Base-by-base conservation (phyloP, 1,140 invertebrate genomes). In the Anastrepha ludens region DNA sequence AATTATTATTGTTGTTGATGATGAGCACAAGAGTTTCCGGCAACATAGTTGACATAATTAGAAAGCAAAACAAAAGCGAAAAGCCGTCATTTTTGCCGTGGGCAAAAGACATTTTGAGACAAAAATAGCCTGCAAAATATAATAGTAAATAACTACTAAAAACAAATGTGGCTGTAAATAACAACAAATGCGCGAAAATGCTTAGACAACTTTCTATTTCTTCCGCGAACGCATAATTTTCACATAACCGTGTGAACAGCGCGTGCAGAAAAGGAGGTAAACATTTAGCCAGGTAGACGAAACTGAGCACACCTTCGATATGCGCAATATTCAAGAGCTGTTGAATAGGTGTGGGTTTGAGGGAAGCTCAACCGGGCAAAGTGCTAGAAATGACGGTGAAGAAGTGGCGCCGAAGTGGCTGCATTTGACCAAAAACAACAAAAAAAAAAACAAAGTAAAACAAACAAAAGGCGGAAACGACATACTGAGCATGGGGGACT, bases 221-320 rank as follows among this genome's bases (percentile, higher is more conserved):
- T 74, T 74, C 67, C 67, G 41, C 67, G 39, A 74, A 74, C 15
- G 67, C 67, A 74, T n/a, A 74, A 74, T 74, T 74, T 74, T 74
- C 67, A 47, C 67, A 74, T 74, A 74, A 41, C 41, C 15, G 29
- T 11, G 29, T 67, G 39, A 67, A 39, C 9, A 67, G 64, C 64
- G 67, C 44, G 67, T 47, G 67, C 29, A 29, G 44, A 74, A 47
- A 55, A 74, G 67, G 39, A 15, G 67, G 67, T 41, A 74, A 47
- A 67, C 20, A 55, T 55, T 67, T 39, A 41, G 64, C 39, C 64
- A 67, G 39, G 20, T 67, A 20, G 64, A 9, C 64, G 64, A 67
- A 67, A 29, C 20, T 67, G 8, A 67, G 64, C 64, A 67, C 13
- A 67, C 29, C 20, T 29, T 39, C 29, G 41, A 13, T 44, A 39